These are phyloP conservation scores for Thamnophis sirtalis DNA, from an alignment of 2,113 vertebrate genomes.

Conservation along the genomic window DNA sequence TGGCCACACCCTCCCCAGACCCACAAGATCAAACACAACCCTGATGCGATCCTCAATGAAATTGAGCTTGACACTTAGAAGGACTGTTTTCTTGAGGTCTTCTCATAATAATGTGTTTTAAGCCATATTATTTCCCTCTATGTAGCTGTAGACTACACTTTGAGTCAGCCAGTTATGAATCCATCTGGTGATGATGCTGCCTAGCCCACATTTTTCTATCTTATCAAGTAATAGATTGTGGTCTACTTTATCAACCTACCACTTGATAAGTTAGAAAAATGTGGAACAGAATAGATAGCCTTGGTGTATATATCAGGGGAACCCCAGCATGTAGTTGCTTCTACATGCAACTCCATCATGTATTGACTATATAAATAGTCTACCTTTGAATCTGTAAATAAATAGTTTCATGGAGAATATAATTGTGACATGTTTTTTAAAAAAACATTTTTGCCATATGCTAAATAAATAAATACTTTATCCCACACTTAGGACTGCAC, in stretches of 20 bases:
- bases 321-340: no score
- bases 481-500: no score
- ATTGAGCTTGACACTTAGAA: no score
- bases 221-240: background rate
- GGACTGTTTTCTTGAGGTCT: background rate
- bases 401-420: background rate
- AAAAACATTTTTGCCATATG: background rate
- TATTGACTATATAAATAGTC: background rate
- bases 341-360: background rate
- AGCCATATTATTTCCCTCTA: background rate
- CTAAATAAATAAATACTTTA: background rate
- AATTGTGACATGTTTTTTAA: background rate
- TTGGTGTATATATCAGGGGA: background rate
- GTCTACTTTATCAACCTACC: background rate
- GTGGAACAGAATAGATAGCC: background rate
- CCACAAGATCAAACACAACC: no score
- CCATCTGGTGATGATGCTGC: background rate
- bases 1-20: no score
- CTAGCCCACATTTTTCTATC: background rate
- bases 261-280: background rate
- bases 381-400: background rate
- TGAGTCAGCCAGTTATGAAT: background rate
- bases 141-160: background rate
- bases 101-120: background rate
- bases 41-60: no score